Conservation (phyloP, 2,113 vertebrate species). For the Varanus komodoensis region DNA sequence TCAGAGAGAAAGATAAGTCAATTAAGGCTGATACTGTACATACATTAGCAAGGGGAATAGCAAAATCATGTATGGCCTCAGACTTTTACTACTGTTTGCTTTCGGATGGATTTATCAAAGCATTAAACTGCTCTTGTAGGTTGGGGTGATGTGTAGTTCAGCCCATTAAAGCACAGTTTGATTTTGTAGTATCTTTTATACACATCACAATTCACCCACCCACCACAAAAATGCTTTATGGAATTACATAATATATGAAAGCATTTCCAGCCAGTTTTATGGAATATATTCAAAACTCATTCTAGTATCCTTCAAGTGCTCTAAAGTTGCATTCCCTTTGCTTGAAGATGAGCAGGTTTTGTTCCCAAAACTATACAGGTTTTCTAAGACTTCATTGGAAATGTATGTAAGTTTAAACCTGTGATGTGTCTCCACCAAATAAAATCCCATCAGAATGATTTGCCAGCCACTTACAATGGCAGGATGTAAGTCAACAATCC, state of each 20-base stretch:
- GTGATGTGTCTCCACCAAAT: neutral
- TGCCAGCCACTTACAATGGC: neutral
- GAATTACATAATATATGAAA: constrained; percentile 29
- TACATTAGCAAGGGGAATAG: constrained; percentile 34
- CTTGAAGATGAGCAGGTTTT: constrained; percentile 29
- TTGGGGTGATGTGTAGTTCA: neutral
- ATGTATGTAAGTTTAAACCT: neutral
- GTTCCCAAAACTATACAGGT: constrained; percentile 3
- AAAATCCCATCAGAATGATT: neutral
- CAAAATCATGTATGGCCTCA: constrained; percentile 32
- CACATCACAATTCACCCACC: neutral
- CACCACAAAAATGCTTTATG: constrained; percentile 26
- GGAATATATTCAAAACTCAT: constrained; percentile 47
- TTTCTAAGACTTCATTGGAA: neutral
- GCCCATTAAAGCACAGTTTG: neutral
- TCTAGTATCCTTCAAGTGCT: constrained; percentile 26
- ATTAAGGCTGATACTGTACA: neutral
- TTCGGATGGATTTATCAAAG: constrained; percentile 32
- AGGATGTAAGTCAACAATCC: neutral
- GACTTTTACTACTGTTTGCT: constrained; percentile 52
- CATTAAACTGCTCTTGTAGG: constrained; percentile 24
- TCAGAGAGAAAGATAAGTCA: neutral
- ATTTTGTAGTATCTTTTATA: neutral
- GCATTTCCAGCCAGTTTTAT: constrained; percentile 48
- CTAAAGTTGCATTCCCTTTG: constrained; percentile 32